Evolutionary conservation across 1,140 invertebrate species (phyloP), one percentile per base, ranked within the genome.

Genomic region (Diabrotica virgifera): DNA sequence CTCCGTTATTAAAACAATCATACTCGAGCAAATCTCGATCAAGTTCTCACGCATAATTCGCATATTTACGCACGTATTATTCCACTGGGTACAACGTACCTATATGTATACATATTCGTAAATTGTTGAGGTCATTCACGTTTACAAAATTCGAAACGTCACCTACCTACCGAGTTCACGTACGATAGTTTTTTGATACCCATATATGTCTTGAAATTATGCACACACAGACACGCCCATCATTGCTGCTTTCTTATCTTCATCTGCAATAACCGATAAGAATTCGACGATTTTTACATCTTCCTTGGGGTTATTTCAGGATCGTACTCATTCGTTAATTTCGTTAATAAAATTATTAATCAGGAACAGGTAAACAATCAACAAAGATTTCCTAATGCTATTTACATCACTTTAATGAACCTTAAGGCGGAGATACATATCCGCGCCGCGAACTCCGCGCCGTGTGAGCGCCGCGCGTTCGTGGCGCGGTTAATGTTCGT

Each of bases 191-290:
- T 54, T 54, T 54, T 35, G 52, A 54, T 13, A 54, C 52, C 52
- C 52, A 54, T 54, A 54, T 35, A 12, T 35, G 52, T 13, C n/a
- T 35, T 54, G 12, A 54, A 54, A 54, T 54, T 54, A 54, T 54
- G 52, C 52, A 54, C 24, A 54, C 52, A 35, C 52, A 35, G 52
- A 54, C 52, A 54, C 52, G 52, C 52, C 52, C 52, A 35, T 54
- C 12, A 46, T 46, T 46, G 40, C 40, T 46, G n/a, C 40, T 46
- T 46, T 46, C 40, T 46, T 46, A 46, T 46, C 40, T 46, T 46
- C 40, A 46, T 46, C 40, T 46, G 40, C 40, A 46, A 46, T 46
- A 46, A 46, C 40, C 40, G 40, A 46, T 46, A 46, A 46, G 40
- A 46, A 46, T 46, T 46, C 40, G 40, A 46, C 8, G 40, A 46